Evolutionary conservation across 2,113 vertebrate genomes (phyloP), one percentile per base, ranked within the genome.

Genomic region (Nematolebias whitei): DNA sequence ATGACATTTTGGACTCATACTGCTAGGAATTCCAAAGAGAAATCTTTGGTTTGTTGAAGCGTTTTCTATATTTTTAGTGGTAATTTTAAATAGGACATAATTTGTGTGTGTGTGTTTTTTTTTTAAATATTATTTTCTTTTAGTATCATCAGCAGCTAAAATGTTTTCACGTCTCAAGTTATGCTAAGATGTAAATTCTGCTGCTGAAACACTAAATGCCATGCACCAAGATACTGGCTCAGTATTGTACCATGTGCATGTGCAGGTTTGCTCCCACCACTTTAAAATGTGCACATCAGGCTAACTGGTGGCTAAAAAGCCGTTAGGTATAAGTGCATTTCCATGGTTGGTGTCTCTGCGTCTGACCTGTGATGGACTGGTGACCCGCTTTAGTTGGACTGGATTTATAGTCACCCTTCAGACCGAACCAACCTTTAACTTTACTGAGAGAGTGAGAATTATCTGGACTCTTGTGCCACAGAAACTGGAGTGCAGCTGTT

Each of bases 61-160:
- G 2, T 52, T 9, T 44, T 41, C 54, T 63, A 61, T 78, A 63
- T 82, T 68, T 80, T 78, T 85, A 74, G 71, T 61, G 56, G 64
- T 48, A 48, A 3, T 39, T 54, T 52, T 63, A 29, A 54, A 29
- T 19, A 54, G n/a, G 32, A 4, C 10, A 35, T 44, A n/a, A n/a
- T n/a, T n/a, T n/a, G n/a, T n/a, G n/a, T n/a, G 49, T 15, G 6
- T 56, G 14, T 67, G 1, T 56, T 22, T 73, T 14, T 55, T 50
- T 16, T 23, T 44, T 11, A 60, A 56, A n/a, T n/a, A n/a, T n/a
- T n/a, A n/a, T n/a, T n/a, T n/a, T n/a, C n/a, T n/a, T n/a, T n/a
- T n/a, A n/a, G n/a, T n/a, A n/a, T n/a, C n/a, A n/a, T n/a, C n/a
- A n/a, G n/a, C n/a, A n/a, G n/a, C n/a, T n/a, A n/a, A n/a, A 40